Base-by-base conservation (phyloP, 1,140 invertebrate genomes). In the Megalonaias nervosa region DNA sequence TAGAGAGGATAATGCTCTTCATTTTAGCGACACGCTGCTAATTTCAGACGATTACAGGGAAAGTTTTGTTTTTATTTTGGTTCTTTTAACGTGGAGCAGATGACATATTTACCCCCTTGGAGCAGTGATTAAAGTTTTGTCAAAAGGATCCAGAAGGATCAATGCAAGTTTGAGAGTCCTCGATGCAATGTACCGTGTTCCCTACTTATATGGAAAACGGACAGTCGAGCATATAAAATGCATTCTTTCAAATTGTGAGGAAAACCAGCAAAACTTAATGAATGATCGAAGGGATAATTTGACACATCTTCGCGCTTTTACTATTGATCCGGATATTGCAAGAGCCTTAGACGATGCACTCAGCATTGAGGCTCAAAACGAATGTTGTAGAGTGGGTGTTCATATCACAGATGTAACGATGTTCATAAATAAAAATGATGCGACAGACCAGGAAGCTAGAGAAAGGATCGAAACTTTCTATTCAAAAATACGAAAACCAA, bases 261-360 rank as follows among this genome's bases (percentile, higher is more conserved):
- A 62, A 71, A 74, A 68, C 67, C 67, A n/a, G 15, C 57, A 58
- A 58, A 23, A 1, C 19, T 62, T 62, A 62, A 11, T n/a, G 19
- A 14, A 19, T 23, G 13, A 23, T 23, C 23, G 5, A 48, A 66
- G 57, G 1, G 19, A 12, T 19, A 62, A n/a, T 91, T 91, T 98
- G 1, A 82, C 81, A 15, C 57, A 69, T 31, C 23, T 59, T 14
- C 58, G 71, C 5, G 13, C 19, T 48, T 98, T 97, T 86, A 98
- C 96, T 0, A 97, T 99, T 1, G 98, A 99, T 93, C 98, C 98
- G 26, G 96, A 96, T 3, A 97, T 97, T 4, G 99, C 98, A 89
- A 99, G 97, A 14, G 98, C 99, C 90, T 98, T 99, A 77, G 98
- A 99, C 90, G 98, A 99, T 91, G 98, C 98, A 0, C 91, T 99